Percentiles rank a stretch among this genome's conserved stretches.
phyloP scores from a whole-genome alignment of 2,797 vertebrate species.

The Myripristis murdjan region DNA sequence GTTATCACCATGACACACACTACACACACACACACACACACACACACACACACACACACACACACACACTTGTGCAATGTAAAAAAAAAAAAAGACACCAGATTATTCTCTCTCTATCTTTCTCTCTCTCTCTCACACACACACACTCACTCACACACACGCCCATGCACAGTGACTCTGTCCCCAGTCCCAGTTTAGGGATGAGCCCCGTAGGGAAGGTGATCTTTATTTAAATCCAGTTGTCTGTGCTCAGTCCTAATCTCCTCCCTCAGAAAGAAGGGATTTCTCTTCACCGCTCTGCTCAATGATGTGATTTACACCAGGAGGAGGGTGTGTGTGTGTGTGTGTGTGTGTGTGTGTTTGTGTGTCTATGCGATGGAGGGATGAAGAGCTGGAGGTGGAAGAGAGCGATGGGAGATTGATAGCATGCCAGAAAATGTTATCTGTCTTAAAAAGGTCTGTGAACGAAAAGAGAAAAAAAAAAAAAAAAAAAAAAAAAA shows the following conservation, averaged over 20 bases:
- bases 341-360: too few relatives aligned
- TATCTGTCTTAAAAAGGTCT: slow-evolving; percentile 53
- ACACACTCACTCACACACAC: slow-evolving; percentile 8
- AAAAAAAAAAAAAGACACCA: not conserved
- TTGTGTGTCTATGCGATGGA: too few relatives aligned
- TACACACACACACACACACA: slow-evolving; percentile 16
- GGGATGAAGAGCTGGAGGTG: slow-evolving; percentile 47
- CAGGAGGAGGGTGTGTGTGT: slow-evolving; percentile 30
- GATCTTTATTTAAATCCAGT: slow-evolving; percentile 83
- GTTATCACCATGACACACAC: slow-evolving; percentile 57
- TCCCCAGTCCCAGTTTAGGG: slow-evolving; percentile 61
- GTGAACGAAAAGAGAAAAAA: not conserved
- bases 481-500: not conserved
- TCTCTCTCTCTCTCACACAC: not conserved
- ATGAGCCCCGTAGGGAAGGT: slow-evolving; percentile 67
- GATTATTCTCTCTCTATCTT: slow-evolving; percentile 15
- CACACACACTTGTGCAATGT: not conserved
- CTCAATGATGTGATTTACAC: slow-evolving; percentile 75
- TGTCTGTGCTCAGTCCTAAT: slow-evolving; percentile 74
- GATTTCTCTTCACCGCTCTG: slow-evolving; percentile 53
- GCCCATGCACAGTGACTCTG: slow-evolving; percentile 36
- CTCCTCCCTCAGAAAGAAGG: slow-evolving; percentile 70
- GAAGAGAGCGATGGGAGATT: slow-evolving; percentile 65
- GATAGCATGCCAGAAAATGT: slow-evolving; percentile 57
- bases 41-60: slow-evolving; percentile 25